phyloP scores from a whole-genome alignment of 2,113 vertebrate species.

The Pachyramphus minor region DNA sequence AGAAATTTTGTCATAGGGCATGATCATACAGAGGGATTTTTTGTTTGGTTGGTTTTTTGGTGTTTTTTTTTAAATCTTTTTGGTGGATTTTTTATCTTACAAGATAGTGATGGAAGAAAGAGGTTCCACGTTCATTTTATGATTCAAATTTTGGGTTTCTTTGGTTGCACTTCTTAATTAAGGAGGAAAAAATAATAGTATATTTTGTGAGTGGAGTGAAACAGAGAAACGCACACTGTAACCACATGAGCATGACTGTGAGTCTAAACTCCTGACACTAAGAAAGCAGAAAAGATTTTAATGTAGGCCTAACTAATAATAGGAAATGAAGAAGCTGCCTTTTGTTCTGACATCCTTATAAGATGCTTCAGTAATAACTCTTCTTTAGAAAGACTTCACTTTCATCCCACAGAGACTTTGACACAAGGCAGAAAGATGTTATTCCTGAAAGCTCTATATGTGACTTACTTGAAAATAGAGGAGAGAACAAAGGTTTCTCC shows the following conservation, averaged over 20 bases:
- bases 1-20: not conserved
- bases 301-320: not conserved
- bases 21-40: not conserved
- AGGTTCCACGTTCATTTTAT: not conserved
- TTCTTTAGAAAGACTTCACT: slow-evolving; percentile 19
- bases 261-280: not conserved
- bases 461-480: slow-evolving; percentile 1
- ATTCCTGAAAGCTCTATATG: slow-evolving; percentile 10
- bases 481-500: slow-evolving; percentile 8
- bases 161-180: not conserved
- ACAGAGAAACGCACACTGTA: rapidly evolving
- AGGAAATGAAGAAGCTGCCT: slow-evolving; percentile 6
- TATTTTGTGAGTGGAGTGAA: not conserved
- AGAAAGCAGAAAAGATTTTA: not conserved
- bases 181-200: not conserved
- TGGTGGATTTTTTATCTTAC: not conserved
- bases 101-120: not conserved
- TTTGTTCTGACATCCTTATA: slow-evolving; percentile 16
- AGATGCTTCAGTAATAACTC: slow-evolving; percentile 12
- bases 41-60: not conserved
- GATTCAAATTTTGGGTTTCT: not conserved
- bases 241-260: not conserved
- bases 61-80: not conserved
- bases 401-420: slow-evolving; percentile 34
- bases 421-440: slow-evolving; percentile 17